Percentiles rank a stretch among this genome's conserved stretches.
These are phyloP conservation scores for Carlito syrichta DNA, from an alignment of 2,113 vertebrate genomes.

Conservation along the genomic window DNA sequence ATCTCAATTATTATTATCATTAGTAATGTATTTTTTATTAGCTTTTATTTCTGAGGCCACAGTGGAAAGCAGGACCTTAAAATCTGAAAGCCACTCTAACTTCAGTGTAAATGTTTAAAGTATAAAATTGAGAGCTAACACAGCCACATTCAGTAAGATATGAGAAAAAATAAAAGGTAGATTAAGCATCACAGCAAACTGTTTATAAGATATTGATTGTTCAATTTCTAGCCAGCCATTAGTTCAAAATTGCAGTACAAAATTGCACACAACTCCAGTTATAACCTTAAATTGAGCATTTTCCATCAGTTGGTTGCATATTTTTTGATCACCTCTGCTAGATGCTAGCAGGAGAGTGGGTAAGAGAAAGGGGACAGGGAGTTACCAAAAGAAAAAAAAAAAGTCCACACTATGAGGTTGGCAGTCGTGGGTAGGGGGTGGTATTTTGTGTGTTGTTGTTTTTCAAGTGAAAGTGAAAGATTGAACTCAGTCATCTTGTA, in stretches of 20 bases:
- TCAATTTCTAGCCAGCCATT: background rate
- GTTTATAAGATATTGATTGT: background rate
- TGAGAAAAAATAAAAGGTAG: background rate
- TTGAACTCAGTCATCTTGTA: background rate
- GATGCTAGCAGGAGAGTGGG: background rate
- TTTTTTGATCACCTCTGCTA: background rate
- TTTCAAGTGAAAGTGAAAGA: background rate
- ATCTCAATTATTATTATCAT: background rate
- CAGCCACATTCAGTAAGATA: background rate
- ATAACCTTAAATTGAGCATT: background rate
- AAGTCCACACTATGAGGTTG: background rate
- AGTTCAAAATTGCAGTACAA: background rate
- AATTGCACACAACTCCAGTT: background rate
- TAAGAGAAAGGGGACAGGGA: background rate
- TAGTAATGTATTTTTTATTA: background rate
- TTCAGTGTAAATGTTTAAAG: constrained; percentile 24
- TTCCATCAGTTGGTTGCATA: background rate
- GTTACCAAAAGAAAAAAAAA: background rate
- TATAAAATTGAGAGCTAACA: background rate
- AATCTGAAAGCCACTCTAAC: background rate
- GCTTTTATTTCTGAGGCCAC: background rate
- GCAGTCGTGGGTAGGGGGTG: background rate
- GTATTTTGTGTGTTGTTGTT: background rate
- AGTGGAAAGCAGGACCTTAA: background rate
- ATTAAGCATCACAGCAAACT: background rate